Base-by-base conservation (phyloP, 1,140 invertebrate genomes). In the Heterodera carotae region DNA sequence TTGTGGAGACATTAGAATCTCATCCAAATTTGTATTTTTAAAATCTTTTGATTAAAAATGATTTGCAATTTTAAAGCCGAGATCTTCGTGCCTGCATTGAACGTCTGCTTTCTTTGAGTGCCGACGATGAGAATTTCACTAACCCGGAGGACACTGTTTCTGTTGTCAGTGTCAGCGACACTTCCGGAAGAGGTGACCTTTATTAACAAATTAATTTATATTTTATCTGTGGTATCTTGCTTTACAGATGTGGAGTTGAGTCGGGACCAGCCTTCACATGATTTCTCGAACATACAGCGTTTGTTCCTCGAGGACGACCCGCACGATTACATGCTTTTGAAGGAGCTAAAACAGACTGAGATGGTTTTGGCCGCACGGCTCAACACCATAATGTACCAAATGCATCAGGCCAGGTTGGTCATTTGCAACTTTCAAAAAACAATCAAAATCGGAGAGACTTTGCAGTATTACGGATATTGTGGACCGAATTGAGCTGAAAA, bases 51-150 rank as follows among this genome's bases (percentile, higher is more conserved):
- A 64, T n/a, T 27, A n/a, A n/a, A n/a, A 66, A 59, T 15, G 39
- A 56, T 6, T 25, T 10, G 25, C 48, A 36, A 34, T 53, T 33
- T 72, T 62, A 15, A 43, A 74, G 72, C 34, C 81, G 81, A 27
- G 80, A 81, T 8, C 39, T 81, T n/a, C 81, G 80, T 22, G 29
- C 60, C 36, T 36, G 67, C 29, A 83, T 81, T 12, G 76, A 82
- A 48, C 76, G 80, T 29, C 67, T 81, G 18, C 29, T 80, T 29
- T 43, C 56, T 18, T 43, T 83, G 36, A 53, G 81, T 27, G 76
- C 53, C 22, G 81, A 79, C 34, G 80, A 83, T 48, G 81, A 77
- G 25, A 68, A 73, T 36, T 67, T 48, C 25, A 56, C 66, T 0
- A 66, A 56, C 8, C 74, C 39, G 25, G 80, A 79, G 10, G 78